Percentiles rank a stretch among this genome's conserved stretches.
These are phyloP conservation scores for Leucophenga maculata DNA, from an alignment of 2,888 invertebrate genomes.

Conservation along the genomic window DNA sequence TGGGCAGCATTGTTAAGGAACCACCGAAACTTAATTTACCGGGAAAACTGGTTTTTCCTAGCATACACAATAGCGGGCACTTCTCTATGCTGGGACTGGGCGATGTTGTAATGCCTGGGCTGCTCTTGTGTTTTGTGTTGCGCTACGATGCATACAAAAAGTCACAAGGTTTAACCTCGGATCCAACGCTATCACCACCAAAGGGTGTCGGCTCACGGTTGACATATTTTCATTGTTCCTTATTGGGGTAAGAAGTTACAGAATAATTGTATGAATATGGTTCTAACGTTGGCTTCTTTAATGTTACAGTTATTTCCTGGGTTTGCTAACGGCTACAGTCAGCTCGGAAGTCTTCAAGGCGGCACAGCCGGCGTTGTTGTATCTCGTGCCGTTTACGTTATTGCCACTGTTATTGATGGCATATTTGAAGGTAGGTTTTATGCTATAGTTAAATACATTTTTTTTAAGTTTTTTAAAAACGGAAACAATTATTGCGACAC, in stretches of 20 bases:
- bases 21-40: slow-evolving; percentile 96
- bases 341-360: slow-evolving; percentile 98
- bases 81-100: slow-evolving; percentile 95
- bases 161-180: slow-evolving; percentile 75
- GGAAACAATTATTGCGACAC: no score
- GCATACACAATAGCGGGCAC: slow-evolving; percentile 95
- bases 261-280: not conserved
- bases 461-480: not conserved
- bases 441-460: not conserved
- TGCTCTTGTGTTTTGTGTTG: slow-evolving; percentile 94
- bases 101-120: slow-evolving; percentile 95
- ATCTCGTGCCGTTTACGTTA: slow-evolving; percentile 97
- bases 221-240: slow-evolving; percentile 98
- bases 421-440: slow-evolving; percentile 86
- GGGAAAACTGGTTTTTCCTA: slow-evolving; percentile 97
- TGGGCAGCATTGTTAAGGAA: slow-evolving; percentile 91
- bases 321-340: slow-evolving; percentile 95
- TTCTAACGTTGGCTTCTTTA: not conserved
- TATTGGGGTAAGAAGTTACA: slow-evolving; percentile 80
- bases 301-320: slow-evolving; percentile 84
- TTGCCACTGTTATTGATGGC: slow-evolving; percentile 97
- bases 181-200: slow-evolving; percentile 76
- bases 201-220: slow-evolving; percentile 77
- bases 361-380: slow-evolving; percentile 96
- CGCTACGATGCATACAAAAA: slow-evolving; percentile 98